Percentiles rank a stretch among this genome's conserved stretches.
Evolutionary conservation across 1,140 invertebrate genomes (phyloP).

Genomic region (Hyles vespertilio): DNA sequence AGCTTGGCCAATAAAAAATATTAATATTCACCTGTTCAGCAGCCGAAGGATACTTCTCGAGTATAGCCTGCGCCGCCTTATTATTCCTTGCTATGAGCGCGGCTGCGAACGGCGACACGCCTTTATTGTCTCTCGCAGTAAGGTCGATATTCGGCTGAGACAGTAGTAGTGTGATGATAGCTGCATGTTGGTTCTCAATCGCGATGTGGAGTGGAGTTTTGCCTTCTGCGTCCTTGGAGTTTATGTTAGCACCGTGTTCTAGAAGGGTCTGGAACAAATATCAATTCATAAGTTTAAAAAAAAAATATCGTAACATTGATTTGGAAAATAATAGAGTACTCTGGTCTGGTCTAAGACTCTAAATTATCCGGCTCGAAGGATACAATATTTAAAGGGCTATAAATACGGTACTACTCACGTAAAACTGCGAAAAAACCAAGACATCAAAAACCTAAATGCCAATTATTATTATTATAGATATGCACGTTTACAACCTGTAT

Average conservation of each 20-base stretch:
- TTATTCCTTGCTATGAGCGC: conserved; percentile 93
- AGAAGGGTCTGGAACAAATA: conserved; percentile 82
- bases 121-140: conserved; percentile 87
- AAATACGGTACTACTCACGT: too few species aligned
- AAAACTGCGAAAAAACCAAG: too few species aligned
- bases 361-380: too few species aligned
- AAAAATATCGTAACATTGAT: too few species aligned
- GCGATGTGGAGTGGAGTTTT: conserved; percentile 95
- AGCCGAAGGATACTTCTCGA: conserved; percentile 91
- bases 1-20: too few species aligned
- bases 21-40: conserved; percentile 92
- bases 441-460: too few species aligned
- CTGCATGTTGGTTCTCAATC: conserved; percentile 92
- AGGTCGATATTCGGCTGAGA: conserved; percentile 91
- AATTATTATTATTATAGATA: too few species aligned
- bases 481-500: conserved; percentile 72
- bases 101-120: conserved; percentile 94
- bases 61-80: conserved; percentile 93
- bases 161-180: conserved; percentile 89
- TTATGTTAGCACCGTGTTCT: conserved; percentile 93
- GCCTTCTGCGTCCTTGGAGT: conserved; percentile 88
- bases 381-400: too few species aligned
- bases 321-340: background rate
- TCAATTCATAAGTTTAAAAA: too few species aligned
- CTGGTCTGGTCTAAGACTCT: too few species aligned